Evolutionary conservation across 2,797 vertebrate species (phyloP).

Genomic region (Ara ararauna): DNA sequence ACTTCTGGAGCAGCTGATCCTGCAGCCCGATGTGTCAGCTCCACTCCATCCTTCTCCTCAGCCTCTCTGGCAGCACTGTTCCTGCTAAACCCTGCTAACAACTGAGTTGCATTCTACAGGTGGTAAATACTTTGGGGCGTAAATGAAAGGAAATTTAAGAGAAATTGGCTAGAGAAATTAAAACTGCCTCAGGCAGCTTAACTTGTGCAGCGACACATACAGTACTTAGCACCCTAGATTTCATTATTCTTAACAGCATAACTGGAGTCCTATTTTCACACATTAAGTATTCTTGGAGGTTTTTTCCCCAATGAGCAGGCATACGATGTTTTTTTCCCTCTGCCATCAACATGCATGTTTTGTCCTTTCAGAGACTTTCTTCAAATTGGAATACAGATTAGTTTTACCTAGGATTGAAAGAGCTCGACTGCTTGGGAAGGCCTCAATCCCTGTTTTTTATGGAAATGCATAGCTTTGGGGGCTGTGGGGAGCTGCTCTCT

Average conservation of each 20-base stretch:
- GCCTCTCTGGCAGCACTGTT: not conserved
- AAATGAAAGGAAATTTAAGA: slow-evolving; percentile 34
- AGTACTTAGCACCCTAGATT: slow-evolving; percentile 73
- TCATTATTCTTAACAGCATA: slow-evolving; percentile 70
- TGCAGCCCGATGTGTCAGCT: not conserved
- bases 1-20: not conserved
- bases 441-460: slow-evolving; percentile 4
- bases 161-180: slow-evolving; percentile 58
- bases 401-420: slow-evolving; percentile 61
- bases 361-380: slow-evolving; percentile 51
- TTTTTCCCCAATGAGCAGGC: slow-evolving; percentile 57
- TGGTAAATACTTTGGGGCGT: not conserved
- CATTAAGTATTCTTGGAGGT: slow-evolving; percentile 63
- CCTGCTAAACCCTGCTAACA: not conserved
- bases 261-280: slow-evolving; percentile 63
- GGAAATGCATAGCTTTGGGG: slow-evolving; percentile 47
- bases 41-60: too few relatives aligned
- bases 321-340: slow-evolving; percentile 46
- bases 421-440: not conserved
- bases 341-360: slow-evolving; percentile 43
- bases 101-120: not conserved
- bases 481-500: slow-evolving; percentile 20
- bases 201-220: slow-evolving; percentile 48
- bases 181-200: slow-evolving; percentile 66
- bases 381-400: slow-evolving; percentile 57